Conservation (phyloP, 2,888 invertebrate genomes). For the Tiphia femorata region DNA sequence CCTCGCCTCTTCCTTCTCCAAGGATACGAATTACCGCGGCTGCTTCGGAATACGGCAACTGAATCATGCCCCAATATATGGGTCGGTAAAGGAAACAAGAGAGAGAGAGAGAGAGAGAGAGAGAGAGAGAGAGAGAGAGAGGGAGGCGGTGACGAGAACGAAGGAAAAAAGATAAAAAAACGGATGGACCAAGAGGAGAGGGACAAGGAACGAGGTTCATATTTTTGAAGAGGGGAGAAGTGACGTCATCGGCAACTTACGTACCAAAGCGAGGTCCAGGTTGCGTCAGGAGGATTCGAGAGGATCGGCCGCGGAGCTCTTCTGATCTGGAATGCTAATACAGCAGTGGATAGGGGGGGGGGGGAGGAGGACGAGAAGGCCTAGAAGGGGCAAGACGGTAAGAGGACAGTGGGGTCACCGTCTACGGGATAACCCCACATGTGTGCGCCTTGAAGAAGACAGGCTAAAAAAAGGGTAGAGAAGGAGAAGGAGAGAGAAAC, state of each 20-base stretch:
- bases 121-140: background rate
- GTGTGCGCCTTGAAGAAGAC: conserved; percentile 56
- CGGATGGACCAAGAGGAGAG: too few relatives aligned
- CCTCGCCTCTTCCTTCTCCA: conserved; percentile 6
- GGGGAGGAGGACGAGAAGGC: conserved; percentile 25
- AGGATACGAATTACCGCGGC: conserved; percentile 14
- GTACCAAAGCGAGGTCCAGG: conserved; percentile 50
- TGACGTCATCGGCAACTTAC: conserved; percentile 55
- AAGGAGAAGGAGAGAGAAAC: background rate
- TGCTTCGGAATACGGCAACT: conserved; percentile 2
- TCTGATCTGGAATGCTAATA: conserved; percentile 46
- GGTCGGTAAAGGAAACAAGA: conserved; percentile 2
- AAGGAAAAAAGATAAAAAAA: conserved; percentile 16
- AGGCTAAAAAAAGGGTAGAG: conserved; percentile 9
- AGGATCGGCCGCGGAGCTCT: conserved; percentile 37
- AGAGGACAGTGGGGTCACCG: conserved; percentile 57
- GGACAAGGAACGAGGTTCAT: too few relatives aligned
- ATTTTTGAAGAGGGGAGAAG: too few relatives aligned
- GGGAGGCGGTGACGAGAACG: background rate
- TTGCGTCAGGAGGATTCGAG: conserved; percentile 48
- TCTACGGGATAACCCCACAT: conserved; percentile 60
- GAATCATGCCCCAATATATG: conserved; percentile 18
- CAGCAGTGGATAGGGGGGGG: conserved; percentile 19
- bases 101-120: background rate
- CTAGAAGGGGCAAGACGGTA: conserved; percentile 23